Evolutionary conservation across 1,140 invertebrate genomes (phyloP).

Genomic region (Mamestra configurata): DNA sequence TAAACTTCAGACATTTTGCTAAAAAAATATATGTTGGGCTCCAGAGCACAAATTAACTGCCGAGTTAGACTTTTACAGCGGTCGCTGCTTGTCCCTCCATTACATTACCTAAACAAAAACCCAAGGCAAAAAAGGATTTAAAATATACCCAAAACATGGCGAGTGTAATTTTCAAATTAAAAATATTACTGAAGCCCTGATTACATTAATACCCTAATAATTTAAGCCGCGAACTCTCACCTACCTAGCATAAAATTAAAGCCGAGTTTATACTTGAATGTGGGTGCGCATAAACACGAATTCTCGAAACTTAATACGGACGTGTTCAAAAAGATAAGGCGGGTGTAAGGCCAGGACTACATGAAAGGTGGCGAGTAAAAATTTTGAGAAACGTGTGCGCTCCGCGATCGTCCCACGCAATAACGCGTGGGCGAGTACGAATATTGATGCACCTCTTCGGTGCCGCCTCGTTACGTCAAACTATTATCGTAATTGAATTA

Average conservation of each 20-base stretch:
- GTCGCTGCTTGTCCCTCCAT: slow-evolving; percentile 62
- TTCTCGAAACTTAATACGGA: slow-evolving; percentile 61
- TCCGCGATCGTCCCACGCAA: slow-evolving; percentile 65
- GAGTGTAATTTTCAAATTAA: slow-evolving; percentile 80
- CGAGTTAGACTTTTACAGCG: slow-evolving; percentile 72
- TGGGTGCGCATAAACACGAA: slow-evolving; percentile 48
- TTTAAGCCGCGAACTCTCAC: slow-evolving; percentile 56
- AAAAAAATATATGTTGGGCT: slow-evolving; percentile 78
- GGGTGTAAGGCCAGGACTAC: slow-evolving; percentile 63
- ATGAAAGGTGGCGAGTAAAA: slow-evolving; percentile 63
- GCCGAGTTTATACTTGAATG: slow-evolving; percentile 51
- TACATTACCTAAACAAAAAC: slow-evolving; percentile 75
- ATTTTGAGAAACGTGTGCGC: slow-evolving; percentile 67
- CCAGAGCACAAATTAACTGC: slow-evolving; percentile 79
- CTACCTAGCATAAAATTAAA: slow-evolving; percentile 54
- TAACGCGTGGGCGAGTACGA: slow-evolving; percentile 67
- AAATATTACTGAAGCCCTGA: slow-evolving; percentile 61
- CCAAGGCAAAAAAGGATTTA: slow-evolving; percentile 67
- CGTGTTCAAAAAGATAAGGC: slow-evolving; percentile 62
- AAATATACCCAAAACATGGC: slow-evolving; percentile 75
- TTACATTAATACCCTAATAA: slow-evolving; percentile 72
- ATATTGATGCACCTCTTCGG: slow-evolving; percentile 68
- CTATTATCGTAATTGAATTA: slow-evolving; percentile 35
- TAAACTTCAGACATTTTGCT: slow-evolving; percentile 78
- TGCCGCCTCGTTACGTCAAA: slow-evolving; percentile 64